Base-by-base conservation (phyloP, 2,797 vertebrate genomes). In the Balearica regulorum region DNA sequence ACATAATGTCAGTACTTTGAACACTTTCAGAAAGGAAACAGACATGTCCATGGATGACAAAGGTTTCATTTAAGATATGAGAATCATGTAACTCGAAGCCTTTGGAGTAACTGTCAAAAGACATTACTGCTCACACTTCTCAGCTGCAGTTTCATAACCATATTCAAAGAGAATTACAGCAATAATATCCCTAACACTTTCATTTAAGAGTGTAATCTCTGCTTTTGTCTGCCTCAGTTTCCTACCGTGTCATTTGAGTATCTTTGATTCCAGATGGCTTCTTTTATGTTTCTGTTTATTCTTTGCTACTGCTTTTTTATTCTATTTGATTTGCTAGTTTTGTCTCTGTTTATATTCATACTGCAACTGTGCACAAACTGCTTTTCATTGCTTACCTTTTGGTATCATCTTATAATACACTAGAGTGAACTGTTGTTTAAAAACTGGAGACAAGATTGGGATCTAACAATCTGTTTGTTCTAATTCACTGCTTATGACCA, bases 191-290 rank as follows among this genome's bases (percentile, higher is more conserved):
- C 35, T 89, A 95, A 96, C 79, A 69, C 46, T 92, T 92, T 72
- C 60, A 91, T 89, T 96, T 89, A 94, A 65, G 57, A 75, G 10
- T 20, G 39, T 91, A 95, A 96, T 89, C 78, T 92, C 79, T 91
- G 84, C 68, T 96, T 93, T 96, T 96, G 76, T 93, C 84, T 96
- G 95, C 96, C 96, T 96, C 96, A 95, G 94, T 97, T 97, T 97
- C 96, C 90, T 89, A 89, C 87, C 39, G 12, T 81, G 82, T 89
- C 89, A 92, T 81, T 65, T 85, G 46, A 91, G 69, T 35, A 95
- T 49, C 90, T 96, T 96, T 96, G 95, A 96, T 92, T 95, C 90
- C 89, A 92, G 89, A 92, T 93, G 90, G 93, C 33, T 94, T 87
- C 95, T 95, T 95, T 96, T 81, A 91, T 93, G 87, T 91, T 96